Evolutionary conservation across 2,113 vertebrate genomes (phyloP).

Genomic region (Electrona antarctica): DNA sequence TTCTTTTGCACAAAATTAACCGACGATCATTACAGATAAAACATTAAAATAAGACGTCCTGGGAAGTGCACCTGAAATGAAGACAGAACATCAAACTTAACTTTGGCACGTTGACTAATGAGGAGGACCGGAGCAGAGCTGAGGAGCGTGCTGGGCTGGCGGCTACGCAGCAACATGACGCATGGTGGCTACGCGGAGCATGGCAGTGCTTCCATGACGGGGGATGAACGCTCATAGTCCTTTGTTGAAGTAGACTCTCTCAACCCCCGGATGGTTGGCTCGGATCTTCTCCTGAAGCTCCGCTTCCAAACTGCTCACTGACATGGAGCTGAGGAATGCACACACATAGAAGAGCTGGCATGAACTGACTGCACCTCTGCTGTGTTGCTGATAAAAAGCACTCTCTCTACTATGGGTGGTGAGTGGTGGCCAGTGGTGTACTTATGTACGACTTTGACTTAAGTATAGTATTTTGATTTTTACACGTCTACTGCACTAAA

Average conservation of each 20-base stretch:
- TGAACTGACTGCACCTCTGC: too few species aligned
- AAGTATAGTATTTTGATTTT: too few species aligned
- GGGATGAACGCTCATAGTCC: slow-evolving; percentile 82
- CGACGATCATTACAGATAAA: slow-evolving; percentile 38
- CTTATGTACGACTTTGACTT: too few species aligned
- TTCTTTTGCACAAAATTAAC: slow-evolving; percentile 44
- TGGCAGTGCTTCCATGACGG: slow-evolving; percentile 54
- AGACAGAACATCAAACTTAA: slow-evolving; percentile 66
- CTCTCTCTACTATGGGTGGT: not conserved
- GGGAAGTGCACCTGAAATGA: slow-evolving; percentile 17
- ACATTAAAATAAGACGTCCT: slow-evolving; percentile 30
- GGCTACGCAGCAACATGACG: slow-evolving; percentile 22
- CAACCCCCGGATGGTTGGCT: slow-evolving; percentile 81
- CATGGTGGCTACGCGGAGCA: not conserved
- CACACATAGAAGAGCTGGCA: not conserved
- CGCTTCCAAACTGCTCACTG: slow-evolving; percentile 87
- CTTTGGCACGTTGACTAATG: slow-evolving; percentile 77
- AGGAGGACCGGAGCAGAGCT: slow-evolving; percentile 50
- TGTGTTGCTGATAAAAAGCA: too few species aligned
- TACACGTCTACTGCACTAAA: too few species aligned
- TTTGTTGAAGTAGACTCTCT: slow-evolving; percentile 95
- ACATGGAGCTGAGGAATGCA: slow-evolving; percentile 84
- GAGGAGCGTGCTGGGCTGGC: slow-evolving; percentile 48
- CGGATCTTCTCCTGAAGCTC: slow-evolving; percentile 91
- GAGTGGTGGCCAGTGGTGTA: not conserved